Evolutionary conservation across 2,797 vertebrate species (phyloP).

Genomic region (Mallotus villosus): DNA sequence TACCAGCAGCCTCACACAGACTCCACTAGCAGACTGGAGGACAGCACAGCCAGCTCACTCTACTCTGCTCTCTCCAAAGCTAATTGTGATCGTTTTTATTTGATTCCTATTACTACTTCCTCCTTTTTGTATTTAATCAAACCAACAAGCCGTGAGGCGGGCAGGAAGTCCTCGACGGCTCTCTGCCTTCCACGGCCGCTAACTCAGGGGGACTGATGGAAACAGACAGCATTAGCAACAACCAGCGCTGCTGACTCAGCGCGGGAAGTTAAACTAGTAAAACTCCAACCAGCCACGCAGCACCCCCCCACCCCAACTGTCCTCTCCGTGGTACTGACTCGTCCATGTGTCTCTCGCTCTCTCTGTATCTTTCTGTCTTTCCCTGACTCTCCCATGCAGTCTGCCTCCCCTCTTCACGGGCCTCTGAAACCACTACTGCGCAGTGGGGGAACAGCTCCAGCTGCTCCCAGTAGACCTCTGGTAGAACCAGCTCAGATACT

Average conservation of each 20-base stretch:
- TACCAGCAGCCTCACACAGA: conserved; percentile 42
- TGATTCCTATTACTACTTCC: conserved; percentile 35
- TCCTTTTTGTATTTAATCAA: conserved; percentile 64
- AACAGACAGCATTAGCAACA: conserved; percentile 63
- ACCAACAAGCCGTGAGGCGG: conserved; percentile 47
- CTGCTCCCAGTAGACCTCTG: conserved; percentile 16
- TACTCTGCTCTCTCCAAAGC: conserved; percentile 68
- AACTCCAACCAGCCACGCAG: conserved; percentile 54
- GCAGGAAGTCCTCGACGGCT: conserved; percentile 44
- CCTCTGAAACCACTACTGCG: conserved; percentile 65
- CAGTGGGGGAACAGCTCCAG: conserved; percentile 41
- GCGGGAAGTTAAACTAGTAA: conserved; percentile 43
- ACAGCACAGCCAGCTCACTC: conserved; percentile 42
- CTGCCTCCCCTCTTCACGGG: conserved; percentile 31
- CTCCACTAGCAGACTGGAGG: conserved; percentile 45
- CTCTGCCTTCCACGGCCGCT: conserved; percentile 64
- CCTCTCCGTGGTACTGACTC: conserved; percentile 7
- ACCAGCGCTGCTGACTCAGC: conserved; percentile 30
- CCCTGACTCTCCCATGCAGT: conserved; percentile 23
- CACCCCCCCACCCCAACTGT: conserved; percentile 40
- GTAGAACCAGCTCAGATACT: conserved; percentile 38
- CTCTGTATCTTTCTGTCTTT: conserved; percentile 44
- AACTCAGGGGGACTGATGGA: conserved; percentile 80
- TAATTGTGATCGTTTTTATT: conserved; percentile 58
- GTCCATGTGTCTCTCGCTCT: conserved; percentile 22